A percentile compares a stretch with the other conserved stretches of the same genome.
phyloP scores from a whole-genome alignment of 1,140 invertebrate species.

The Psix sp. region DNA sequence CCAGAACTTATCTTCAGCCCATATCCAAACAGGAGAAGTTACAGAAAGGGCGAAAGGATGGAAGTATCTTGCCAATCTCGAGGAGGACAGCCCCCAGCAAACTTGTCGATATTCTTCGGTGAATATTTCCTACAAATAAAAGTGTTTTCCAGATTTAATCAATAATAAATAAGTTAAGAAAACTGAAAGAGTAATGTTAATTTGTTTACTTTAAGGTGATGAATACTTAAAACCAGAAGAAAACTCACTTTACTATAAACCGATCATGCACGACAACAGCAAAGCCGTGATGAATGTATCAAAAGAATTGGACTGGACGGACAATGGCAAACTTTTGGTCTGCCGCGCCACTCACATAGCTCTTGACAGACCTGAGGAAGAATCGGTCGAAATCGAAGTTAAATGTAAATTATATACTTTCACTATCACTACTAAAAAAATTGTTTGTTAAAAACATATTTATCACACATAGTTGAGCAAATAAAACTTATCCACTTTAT shows the following conservation, averaged over 20 bases:
- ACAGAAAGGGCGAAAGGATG: slow-evolving; percentile 80
- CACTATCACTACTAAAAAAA: not conserved
- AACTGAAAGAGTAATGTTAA: too few relatives aligned
- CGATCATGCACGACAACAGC: slow-evolving; percentile 65
- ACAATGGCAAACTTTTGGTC: slow-evolving; percentile 81
- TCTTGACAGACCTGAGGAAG: slow-evolving; percentile 73
- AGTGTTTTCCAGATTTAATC: slow-evolving; percentile 3
- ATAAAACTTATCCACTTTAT: too few relatives aligned
- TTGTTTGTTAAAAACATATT: too few relatives aligned
- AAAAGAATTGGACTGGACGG: slow-evolving; percentile 79
- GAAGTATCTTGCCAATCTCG: slow-evolving; percentile 81
- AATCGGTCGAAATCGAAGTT: slow-evolving; percentile 78
- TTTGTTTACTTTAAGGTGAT: slow-evolving; percentile 75
- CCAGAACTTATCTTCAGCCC: slow-evolving; percentile 78
- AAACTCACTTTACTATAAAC: slow-evolving; percentile 75
- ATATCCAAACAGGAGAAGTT: slow-evolving; percentile 73
- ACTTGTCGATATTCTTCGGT: slow-evolving; percentile 84
- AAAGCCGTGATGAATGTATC: slow-evolving; percentile 81
- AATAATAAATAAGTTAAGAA: slow-evolving; percentile 15
- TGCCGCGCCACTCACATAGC: slow-evolving; percentile 83
- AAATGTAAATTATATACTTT: slow-evolving; percentile 77
- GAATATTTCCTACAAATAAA: slow-evolving; percentile 57
- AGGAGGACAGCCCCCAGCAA: slow-evolving; percentile 83
- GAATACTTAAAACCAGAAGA: slow-evolving; percentile 79
- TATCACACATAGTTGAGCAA: not conserved